These are phyloP conservation scores for Montipora foliosa DNA, from an alignment of 64 coral and sea anemone genomes.

Conservation along the genomic window DNA sequence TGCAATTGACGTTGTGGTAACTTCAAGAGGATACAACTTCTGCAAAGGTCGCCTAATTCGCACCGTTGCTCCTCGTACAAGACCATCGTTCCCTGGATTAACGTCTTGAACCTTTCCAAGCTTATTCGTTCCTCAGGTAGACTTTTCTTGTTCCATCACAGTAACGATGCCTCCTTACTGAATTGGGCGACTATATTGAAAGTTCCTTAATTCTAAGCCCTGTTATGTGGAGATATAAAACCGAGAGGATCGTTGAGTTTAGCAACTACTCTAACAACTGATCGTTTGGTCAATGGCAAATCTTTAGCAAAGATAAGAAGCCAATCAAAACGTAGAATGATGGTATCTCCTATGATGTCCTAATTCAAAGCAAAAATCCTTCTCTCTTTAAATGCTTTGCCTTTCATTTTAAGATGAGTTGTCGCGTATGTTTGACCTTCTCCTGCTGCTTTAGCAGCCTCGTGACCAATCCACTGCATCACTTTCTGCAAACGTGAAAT, in stretches of 20 bases:
- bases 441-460: background rate
- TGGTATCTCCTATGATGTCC: constrained; percentile 21
- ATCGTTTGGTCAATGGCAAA: constrained; percentile 15
- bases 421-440: background rate
- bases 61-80: background rate
- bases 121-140: background rate
- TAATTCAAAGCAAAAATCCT: constrained; percentile 46
- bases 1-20: background rate
- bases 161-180: background rate
- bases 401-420: background rate
- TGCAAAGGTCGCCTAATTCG: background rate
- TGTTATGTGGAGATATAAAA: constrained; percentile 9
- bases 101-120: background rate
- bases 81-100: background rate
- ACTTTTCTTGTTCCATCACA: background rate
- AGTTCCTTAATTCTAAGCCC: too few relatives aligned
- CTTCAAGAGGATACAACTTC: background rate
- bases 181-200: background rate
- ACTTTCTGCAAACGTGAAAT: background rate
- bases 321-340: constrained; percentile 21
- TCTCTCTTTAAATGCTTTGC: background rate
- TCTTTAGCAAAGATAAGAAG: constrained; percentile 16
- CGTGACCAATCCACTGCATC: background rate
- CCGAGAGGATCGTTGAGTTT: constrained; percentile 43
- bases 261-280: background rate